Conservation (phyloP, 2,113 vertebrate genomes). For the Boleophthalmus pectinirostris region DNA sequence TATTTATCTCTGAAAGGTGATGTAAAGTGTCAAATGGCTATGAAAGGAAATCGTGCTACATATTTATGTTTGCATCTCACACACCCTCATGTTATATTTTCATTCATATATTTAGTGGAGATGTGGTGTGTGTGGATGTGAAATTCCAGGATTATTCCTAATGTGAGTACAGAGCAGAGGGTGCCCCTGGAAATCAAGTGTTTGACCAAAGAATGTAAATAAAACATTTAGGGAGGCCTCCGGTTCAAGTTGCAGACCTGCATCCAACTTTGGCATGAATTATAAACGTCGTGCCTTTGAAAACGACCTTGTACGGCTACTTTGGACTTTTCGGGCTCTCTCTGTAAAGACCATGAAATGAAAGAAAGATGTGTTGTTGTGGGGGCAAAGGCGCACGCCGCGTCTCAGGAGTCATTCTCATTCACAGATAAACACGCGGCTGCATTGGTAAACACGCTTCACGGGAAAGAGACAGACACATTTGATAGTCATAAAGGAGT, state of each 20-base stretch:
- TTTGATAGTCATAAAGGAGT: constrained; percentile 83
- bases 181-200: constrained; percentile 40
- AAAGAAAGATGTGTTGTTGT: constrained; percentile 71
- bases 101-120: constrained; percentile 20
- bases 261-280: constrained; percentile 65
- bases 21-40: too few species aligned
- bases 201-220: constrained; percentile 59
- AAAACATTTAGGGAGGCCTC: constrained; percentile 51
- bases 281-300: constrained; percentile 69
- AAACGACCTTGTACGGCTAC: constrained; percentile 72
- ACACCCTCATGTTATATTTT: neutral
- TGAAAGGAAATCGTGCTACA: too few species aligned
- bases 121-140: constrained; percentile 18
- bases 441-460: constrained; percentile 79
- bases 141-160: constrained; percentile 37
- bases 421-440: constrained; percentile 78
- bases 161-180: constrained; percentile 34
- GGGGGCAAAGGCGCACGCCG: constrained; percentile 67
- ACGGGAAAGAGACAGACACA: constrained; percentile 78
- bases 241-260: constrained; percentile 57
- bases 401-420: constrained; percentile 78
- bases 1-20: too few species aligned
- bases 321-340: constrained; percentile 60
- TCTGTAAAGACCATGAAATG: constrained; percentile 73
- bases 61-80: too few species aligned